These are phyloP conservation scores for Stegophylla sp. DNA, from an alignment of 2,888 invertebrate genomes.

Conservation along the genomic window DNA sequence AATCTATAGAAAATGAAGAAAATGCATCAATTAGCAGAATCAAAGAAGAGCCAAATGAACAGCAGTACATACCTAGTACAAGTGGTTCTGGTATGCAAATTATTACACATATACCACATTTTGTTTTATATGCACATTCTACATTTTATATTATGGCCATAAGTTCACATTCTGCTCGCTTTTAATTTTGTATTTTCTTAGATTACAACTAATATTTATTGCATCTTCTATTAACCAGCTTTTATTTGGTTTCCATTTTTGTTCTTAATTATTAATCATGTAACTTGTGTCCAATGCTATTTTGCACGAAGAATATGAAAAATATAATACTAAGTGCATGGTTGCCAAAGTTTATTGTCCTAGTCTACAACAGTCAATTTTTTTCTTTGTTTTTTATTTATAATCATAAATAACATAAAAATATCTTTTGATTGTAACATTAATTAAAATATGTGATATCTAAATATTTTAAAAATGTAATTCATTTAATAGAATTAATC, in stretches of 20 bases:
- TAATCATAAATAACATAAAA: constrained; percentile 5
- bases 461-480: constrained; percentile 4
- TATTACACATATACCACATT: constrained; percentile 54
- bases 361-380: not conserved
- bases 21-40: not conserved
- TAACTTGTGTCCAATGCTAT: not conserved
- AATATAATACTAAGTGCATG: not conserved
- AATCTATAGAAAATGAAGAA: constrained; percentile 31
- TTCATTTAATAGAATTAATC: constrained; percentile 10
- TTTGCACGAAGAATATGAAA: not conserved
- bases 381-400: constrained; percentile 27
- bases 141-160: constrained; percentile 26
- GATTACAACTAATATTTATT: constrained; percentile 26
- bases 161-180: constrained; percentile 32
- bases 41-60: constrained; percentile 23
- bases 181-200: not conserved
- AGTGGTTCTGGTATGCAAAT: constrained; percentile 58
- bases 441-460: not conserved
- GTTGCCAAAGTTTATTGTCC: constrained; percentile 3
- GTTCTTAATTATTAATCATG: constrained; percentile 3
- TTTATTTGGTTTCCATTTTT: constrained; percentile 17
- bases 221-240: constrained; percentile 25
- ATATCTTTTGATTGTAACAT: not conserved
- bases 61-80: constrained; percentile 51
- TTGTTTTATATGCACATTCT: constrained; percentile 35